Percentiles rank a stretch among this genome's conserved stretches.
phyloP scores from a whole-genome alignment of 2,113 vertebrate species.

The Zootoca vivipara region DNA sequence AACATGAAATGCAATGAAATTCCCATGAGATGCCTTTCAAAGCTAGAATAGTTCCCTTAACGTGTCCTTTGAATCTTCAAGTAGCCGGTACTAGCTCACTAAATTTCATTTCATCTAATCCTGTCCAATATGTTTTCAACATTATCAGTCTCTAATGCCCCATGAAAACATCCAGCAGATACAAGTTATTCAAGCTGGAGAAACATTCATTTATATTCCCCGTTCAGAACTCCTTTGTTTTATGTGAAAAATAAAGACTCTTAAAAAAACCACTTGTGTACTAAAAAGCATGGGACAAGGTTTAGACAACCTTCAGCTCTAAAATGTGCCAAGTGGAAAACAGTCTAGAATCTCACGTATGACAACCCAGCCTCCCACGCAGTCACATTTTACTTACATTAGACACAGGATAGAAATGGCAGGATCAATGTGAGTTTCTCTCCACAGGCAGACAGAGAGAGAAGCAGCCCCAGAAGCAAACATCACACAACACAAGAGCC shows the following conservation, averaged over 20 bases:
- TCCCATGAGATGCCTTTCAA: background rate
- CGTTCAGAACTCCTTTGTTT: background rate
- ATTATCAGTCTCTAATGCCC: background rate
- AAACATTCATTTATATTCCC: background rate
- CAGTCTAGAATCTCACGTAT: too few relatives aligned
- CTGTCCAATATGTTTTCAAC: background rate
- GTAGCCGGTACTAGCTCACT: background rate
- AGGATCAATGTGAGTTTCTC: too few relatives aligned
- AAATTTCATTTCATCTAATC: background rate
- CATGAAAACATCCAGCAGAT: background rate
- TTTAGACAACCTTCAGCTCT: too few relatives aligned
- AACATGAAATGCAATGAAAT: background rate
- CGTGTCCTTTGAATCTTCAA: background rate
- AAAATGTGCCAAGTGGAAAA: too few relatives aligned
- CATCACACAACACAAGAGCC: too few relatives aligned
- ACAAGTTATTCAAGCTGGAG: background rate
- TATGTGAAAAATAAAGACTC: background rate
- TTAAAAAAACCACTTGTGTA: background rate
- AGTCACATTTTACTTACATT: too few relatives aligned
- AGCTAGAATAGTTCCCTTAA: background rate
- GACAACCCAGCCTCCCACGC: too few relatives aligned
- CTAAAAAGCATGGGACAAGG: too few relatives aligned
- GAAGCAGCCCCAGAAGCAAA: too few relatives aligned
- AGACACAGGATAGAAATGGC: too few relatives aligned
- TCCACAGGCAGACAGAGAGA: too few relatives aligned